A percentile compares a stretch with the other conserved stretches of the same genome.
phyloP scores from a whole-genome alignment of 2,797 vertebrate species.

The Peromyscus aztecus region DNA sequence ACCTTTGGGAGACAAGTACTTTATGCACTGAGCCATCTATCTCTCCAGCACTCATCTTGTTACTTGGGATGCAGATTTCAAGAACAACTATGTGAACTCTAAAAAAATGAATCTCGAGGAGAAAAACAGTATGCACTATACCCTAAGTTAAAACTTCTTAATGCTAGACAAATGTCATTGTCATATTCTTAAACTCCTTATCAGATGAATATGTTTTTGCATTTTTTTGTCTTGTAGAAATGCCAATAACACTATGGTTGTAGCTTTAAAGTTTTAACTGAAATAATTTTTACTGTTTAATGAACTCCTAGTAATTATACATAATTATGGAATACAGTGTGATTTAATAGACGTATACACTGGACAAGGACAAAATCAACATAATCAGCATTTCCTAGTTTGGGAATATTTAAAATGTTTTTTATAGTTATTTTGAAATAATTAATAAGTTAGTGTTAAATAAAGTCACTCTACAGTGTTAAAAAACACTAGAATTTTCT shows the following conservation, averaged over 20 bases:
- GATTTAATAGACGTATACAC: neutral
- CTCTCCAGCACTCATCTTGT: neutral
- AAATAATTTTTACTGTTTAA: neutral
- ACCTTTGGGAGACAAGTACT: neutral
- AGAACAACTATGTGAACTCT: neutral
- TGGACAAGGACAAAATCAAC: neutral
- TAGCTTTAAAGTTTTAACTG: too few relatives aligned
- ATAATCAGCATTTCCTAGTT: neutral
- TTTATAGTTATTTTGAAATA: neutral
- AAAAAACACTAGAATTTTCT: too few relatives aligned
- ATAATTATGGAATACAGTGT: neutral
- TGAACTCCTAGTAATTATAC: neutral
- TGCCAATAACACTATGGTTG: neutral
- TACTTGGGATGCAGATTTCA: neutral
- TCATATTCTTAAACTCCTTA: neutral
- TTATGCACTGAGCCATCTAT: neutral
- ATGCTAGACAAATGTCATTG: neutral
- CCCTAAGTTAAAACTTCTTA: neutral
- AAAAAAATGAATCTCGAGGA: neutral
- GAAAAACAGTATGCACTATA: neutral
- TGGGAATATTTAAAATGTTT: neutral
- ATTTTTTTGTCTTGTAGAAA: neutral
- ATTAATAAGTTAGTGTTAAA: neutral
- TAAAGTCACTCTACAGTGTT: neutral
- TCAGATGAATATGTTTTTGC: neutral